These are phyloP conservation scores for Zaprionus capensis DNA, from an alignment of 1,140 invertebrate species.

Conservation along the genomic window DNA sequence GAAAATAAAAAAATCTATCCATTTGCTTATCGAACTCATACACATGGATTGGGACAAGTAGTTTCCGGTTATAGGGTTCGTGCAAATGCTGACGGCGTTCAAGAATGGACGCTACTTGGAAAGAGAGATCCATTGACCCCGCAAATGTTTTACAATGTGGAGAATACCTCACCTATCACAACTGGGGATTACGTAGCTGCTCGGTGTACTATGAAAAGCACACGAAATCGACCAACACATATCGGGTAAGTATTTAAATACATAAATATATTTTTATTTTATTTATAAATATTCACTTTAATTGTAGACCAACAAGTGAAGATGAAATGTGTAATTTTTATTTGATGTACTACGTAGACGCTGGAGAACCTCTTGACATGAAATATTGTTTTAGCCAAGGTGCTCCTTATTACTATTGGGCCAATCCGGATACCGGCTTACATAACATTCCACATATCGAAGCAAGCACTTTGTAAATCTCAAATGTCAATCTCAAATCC, in stretches of 20 bases:
- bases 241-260: slow-evolving; percentile 89
- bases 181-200: slow-evolving; percentile 92
- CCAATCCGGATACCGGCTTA: slow-evolving; percentile 86
- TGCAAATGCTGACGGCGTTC: slow-evolving; percentile 85
- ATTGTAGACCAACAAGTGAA: slow-evolving; percentile 89
- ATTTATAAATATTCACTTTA: slow-evolving; percentile 11
- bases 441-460: slow-evolving; percentile 92
- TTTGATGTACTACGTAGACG: slow-evolving; percentile 98
- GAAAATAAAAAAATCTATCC: slow-evolving; percentile 95
- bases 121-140: slow-evolving; percentile 96
- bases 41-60: slow-evolving; percentile 93
- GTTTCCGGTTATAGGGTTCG: slow-evolving; percentile 94
- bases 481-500: slow-evolving; percentile 7
- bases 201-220: slow-evolving; percentile 95
- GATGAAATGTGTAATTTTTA: slow-evolving; percentile 99
- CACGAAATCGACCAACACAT: slow-evolving; percentile 87
- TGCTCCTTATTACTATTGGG: slow-evolving; percentile 93
- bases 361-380: slow-evolving; percentile 90
- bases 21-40: slow-evolving; percentile 97
- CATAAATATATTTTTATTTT: too few species aligned
- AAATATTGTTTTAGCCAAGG: slow-evolving; percentile 95
- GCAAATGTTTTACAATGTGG: slow-evolving; percentile 98
- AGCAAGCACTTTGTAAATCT: slow-evolving; percentile 86
- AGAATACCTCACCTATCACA: slow-evolving; percentile 86
- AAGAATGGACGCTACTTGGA: slow-evolving; percentile 93